Conservation (phyloP, 2,888 invertebrate species). For the Blomia tropicalis region DNA sequence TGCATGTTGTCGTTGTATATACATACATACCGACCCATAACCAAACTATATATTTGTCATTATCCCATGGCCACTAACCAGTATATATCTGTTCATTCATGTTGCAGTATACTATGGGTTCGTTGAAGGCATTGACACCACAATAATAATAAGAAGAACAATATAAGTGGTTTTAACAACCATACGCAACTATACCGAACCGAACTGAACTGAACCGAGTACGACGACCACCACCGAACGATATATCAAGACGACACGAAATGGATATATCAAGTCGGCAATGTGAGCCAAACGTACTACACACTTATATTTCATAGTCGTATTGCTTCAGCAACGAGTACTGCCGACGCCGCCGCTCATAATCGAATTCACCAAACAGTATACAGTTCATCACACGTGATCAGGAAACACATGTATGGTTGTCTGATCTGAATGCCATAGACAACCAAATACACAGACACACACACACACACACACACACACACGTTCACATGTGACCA, state of each 20-base stretch:
- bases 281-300: not conserved
- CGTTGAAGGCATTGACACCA: conserved; percentile 12
- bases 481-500: too few relatives aligned
- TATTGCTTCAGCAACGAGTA: not conserved
- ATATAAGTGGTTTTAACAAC: not conserved
- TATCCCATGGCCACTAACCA: not conserved
- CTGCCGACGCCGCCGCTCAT: not conserved
- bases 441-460: too few relatives aligned
- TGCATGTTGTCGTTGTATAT: too few relatives aligned
- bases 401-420: not conserved
- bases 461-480: too few relatives aligned
- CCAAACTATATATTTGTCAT: not conserved
- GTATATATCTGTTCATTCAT: not conserved
- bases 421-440: too few relatives aligned
- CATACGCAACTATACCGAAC: too few relatives aligned
- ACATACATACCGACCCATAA: too few relatives aligned
- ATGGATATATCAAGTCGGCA: not conserved
- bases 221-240: too few relatives aligned
- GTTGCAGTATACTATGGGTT: too few relatives aligned
- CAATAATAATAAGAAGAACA: conserved; percentile 3
- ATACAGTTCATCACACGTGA: not conserved
- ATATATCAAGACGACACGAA: too few relatives aligned
- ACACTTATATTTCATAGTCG: not conserved
- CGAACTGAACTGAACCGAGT: too few relatives aligned
- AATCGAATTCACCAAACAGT: not conserved